Base-by-base conservation (phyloP, 2,797 vertebrate genomes). In the Takifugu rubripes region DNA sequence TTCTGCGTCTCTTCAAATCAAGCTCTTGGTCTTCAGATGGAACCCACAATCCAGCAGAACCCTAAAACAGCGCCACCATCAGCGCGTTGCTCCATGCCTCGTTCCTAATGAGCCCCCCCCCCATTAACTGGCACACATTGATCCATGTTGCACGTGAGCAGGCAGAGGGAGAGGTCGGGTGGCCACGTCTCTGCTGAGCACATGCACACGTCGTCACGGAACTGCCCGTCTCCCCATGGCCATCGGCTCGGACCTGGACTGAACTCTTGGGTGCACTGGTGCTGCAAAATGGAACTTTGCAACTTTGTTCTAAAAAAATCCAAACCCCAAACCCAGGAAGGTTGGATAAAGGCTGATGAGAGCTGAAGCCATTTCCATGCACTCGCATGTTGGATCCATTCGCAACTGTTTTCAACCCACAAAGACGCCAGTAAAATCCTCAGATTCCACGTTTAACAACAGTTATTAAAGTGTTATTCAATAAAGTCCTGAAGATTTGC, bases 61-160 rank as follows among this genome's bases (percentile, higher is more conserved):
- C 36, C 2, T 40, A 72, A 69, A 66, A 74, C 64, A 70, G 61
- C 74, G 72, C 78, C 79, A 77, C 82, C 69, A 40, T 40, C 36
- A 40, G 36, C 76, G 74, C 76, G 84, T 78, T 49, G 66, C 76
- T 52, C 77, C 72, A 74, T 82, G 77, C 75, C 79, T 75, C 76
- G 73, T 81, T 84, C 72, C 80, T 86, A 89, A 89, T 89, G 86
- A 87, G 84, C 82, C 87, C 87, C 80, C 75, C 84, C 89, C 77
- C 71, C 78, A 82, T 82, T 89, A 89, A 88, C 86, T 86, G 87
- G 86, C 87, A 87, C 85, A 89, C 84, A 85, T 88, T 88, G 81
- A 87, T 88, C 85, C 76, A 83, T 84, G 82, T 86, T 89, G 81
- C 87, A 88, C 83, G 88, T 84, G 84, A 86, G 72, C 79, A 81